Percentiles rank a stretch among this genome's conserved stretches.
These are phyloP conservation scores for Scatophagus argus DNA, from an alignment of 2,113 vertebrate genomes.

Conservation along the genomic window DNA sequence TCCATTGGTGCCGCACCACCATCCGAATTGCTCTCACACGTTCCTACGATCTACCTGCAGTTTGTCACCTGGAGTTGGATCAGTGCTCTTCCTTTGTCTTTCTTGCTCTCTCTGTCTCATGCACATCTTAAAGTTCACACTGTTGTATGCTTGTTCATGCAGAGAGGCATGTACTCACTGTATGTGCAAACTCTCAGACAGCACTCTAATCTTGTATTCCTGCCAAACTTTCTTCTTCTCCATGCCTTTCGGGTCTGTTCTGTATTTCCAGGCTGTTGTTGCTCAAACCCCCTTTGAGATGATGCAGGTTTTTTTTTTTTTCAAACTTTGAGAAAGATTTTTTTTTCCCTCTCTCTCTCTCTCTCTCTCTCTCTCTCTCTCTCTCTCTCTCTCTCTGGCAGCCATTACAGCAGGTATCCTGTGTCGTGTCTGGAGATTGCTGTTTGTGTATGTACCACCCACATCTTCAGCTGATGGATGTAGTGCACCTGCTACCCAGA, in stretches of 20 bases:
- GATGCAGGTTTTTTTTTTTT: background rate
- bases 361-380: too few relatives aligned
- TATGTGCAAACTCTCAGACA: constrained; percentile 2
- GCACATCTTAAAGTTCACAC: background rate
- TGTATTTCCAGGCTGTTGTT: constrained; percentile 19
- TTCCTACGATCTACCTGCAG: background rate
- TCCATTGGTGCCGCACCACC: background rate
- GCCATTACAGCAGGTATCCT: constrained; percentile 10
- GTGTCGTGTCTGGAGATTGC: constrained; percentile 16
- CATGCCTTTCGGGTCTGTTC: constrained; percentile 29
- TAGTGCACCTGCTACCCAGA: constrained; percentile 26
- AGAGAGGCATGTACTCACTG: background rate
- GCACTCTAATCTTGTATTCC: background rate
- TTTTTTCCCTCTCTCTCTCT: too few relatives aligned
- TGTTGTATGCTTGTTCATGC: constrained; percentile 12
- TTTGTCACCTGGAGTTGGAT: constrained; percentile 28
- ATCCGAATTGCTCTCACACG: constrained; percentile 19
- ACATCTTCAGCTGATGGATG: constrained; percentile 40
- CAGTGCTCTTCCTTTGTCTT: constrained; percentile 13
- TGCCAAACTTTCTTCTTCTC: constrained; percentile 21
- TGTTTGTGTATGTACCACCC: constrained; percentile 13
- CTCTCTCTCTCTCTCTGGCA: constrained; percentile 33
- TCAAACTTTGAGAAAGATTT: constrained; percentile 2
- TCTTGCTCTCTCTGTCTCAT: background rate
- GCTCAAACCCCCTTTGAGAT: constrained; percentile 21